These are phyloP conservation scores for Rhabdomys dilectus DNA, from an alignment of 2,113 vertebrate genomes.

Conservation along the genomic window DNA sequence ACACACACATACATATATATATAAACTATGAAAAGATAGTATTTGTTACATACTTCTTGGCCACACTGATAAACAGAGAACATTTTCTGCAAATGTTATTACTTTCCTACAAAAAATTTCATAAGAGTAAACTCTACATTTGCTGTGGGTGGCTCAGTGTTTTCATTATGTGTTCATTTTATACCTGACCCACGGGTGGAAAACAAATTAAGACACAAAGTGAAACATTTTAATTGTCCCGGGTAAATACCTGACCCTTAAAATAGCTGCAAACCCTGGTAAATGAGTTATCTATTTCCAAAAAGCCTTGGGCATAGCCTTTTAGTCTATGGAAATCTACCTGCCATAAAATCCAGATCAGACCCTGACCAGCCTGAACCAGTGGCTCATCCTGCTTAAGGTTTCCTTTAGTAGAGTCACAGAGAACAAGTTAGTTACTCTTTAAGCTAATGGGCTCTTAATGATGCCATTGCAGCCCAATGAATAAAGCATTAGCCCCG, in stretches of 20 bases:
- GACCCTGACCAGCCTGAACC: constrained; percentile 84
- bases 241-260: constrained; percentile 62
- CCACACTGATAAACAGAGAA: neutral
- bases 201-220: constrained; percentile 71
- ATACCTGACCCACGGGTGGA: constrained; percentile 64
- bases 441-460: constrained; percentile 92
- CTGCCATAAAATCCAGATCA: constrained; percentile 81
- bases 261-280: constrained; percentile 76
- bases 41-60: neutral
- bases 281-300: constrained; percentile 86
- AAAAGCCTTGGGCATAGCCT: constrained; percentile 68
- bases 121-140: neutral
- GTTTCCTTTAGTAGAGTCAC: constrained; percentile 85
- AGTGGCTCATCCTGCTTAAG: constrained; percentile 82
- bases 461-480: constrained; percentile 86
- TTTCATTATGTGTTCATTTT: constrained; percentile 69
- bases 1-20: too few species aligned
- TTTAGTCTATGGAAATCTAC: constrained; percentile 76
- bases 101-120: neutral
- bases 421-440: constrained; percentile 90
- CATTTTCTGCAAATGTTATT: constrained; percentile 32
- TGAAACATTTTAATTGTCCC: constrained; percentile 72
- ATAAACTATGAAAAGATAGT: neutral
- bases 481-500: constrained; percentile 85
- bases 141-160: neutral